Conservation (phyloP, 2,888 invertebrate genomes). For the Caenorhabditis macrosperma region DNA sequence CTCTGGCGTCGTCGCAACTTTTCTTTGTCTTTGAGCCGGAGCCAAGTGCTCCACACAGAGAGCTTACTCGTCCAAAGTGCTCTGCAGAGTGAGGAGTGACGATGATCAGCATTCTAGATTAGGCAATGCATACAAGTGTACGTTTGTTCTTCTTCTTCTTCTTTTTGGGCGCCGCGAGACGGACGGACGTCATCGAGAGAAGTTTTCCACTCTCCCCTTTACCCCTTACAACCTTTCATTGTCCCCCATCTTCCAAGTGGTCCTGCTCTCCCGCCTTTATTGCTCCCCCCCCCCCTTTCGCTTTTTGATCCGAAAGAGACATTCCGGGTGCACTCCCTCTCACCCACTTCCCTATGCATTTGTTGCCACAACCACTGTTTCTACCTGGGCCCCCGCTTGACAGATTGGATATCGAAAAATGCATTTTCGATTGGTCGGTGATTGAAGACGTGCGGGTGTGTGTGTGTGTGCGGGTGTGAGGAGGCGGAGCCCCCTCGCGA, state of each 20-base stretch:
- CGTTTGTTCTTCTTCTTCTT: conserved; percentile 30
- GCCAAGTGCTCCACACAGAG: conserved; percentile 19
- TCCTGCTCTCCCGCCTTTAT: conserved; percentile 6
- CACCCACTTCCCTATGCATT: conserved; percentile 36
- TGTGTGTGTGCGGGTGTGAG: conserved; percentile 1
- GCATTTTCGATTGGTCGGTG: conserved; percentile 48
- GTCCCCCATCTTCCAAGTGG: conserved; percentile 26
- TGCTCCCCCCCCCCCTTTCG: not conserved
- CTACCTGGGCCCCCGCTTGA: not conserved
- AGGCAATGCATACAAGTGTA: conserved; percentile 53
- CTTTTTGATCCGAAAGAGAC: conserved; percentile 19
- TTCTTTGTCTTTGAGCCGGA: conserved; percentile 2
- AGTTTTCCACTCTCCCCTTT: not conserved
- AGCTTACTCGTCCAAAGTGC: conserved; percentile 48
- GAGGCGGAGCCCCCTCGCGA: not conserved
- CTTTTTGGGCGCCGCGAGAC: conserved; percentile 14
- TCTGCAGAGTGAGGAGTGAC: no score
- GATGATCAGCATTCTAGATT: conserved; percentile 56
- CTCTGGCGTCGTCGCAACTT: conserved; percentile 2
- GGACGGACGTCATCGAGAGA: conserved; percentile 1
- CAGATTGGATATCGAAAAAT: conserved; percentile 58
- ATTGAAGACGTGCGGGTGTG: conserved; percentile 46
- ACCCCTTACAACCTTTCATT: conserved; percentile 32
- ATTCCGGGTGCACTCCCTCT: conserved; percentile 3
- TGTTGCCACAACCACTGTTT: no score